Base-by-base conservation (phyloP, 2,888 invertebrate genomes). In the Toxonevra muliebris region DNA sequence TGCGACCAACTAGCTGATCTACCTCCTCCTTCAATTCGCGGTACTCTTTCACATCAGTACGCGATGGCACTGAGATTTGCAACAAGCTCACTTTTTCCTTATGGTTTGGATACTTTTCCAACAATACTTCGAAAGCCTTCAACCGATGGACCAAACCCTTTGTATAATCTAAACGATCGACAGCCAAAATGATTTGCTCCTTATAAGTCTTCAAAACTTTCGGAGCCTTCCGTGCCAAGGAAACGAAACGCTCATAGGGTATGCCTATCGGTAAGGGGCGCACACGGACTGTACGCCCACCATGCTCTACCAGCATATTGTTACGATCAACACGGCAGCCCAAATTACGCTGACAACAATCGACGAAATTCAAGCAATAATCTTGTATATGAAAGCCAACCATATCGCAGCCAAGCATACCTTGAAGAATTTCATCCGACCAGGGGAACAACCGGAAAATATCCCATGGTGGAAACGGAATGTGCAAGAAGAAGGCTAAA, bases 401-500 rank as follows among this genome's bases (percentile, higher is more conserved):
- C 92, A 96, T 92, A 79, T 96, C 96, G 84, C 95, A 95, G 76
- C 93, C 93, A 62, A 97, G 88, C 88, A 97, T 93, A 72, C 96
- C 96, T 84, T 96, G 95, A 41, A 97, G 88, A 65, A 97, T 92
- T 86, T 96, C 96, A 84, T 95, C 95, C n/a, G 94, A 92, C 94
- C 95, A 95, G 1, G 95, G 95, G 78, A 96, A 92, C 61, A 96
- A 87, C 70, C 95, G 88, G 84, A 94, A 95, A 74, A 96, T 95
- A 79, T 96, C 96, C 94, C 96, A 96, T 13, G 96, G 92, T 13
- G 96, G 96, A 84, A 97, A 97, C 0, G 97, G 97, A 79, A 97
- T 97, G 86, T 97, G 97, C 70, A 97, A 88, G 86, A 97, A 97
- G 87, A 97, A 97, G 41, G 95, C 96, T 73, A 96, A 86, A 82